Conservation (phyloP, 2,797 vertebrate genomes). For the Perdix hodgsoniae region DNA sequence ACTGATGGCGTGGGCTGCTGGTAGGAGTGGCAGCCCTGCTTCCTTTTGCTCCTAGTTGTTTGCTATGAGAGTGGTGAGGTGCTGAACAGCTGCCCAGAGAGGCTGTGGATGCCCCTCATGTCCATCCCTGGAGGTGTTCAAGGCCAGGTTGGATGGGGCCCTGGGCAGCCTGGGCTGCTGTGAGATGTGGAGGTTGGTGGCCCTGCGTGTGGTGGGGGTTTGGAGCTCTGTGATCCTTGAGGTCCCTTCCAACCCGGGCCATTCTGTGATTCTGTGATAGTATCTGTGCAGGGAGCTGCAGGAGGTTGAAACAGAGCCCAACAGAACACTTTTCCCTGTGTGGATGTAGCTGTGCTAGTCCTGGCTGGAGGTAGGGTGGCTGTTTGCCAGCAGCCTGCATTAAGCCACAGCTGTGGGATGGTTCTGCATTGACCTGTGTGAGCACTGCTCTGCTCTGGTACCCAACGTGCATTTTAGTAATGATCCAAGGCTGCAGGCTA, state of each 20-base stretch:
- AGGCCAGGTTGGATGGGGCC: too few relatives aligned
- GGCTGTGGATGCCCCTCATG: too few relatives aligned
- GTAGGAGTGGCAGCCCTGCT: accelerated
- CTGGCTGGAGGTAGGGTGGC: neutral
- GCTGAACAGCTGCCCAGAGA: too few relatives aligned
- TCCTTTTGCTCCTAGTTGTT: neutral
- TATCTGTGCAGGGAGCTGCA: neutral
- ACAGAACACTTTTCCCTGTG: accelerated
- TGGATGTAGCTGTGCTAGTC: neutral
- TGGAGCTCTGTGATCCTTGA: too few relatives aligned
- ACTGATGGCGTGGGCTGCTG: accelerated
- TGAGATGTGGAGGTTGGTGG: too few relatives aligned
- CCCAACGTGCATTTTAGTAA: accelerated
- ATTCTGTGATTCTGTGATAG: too few relatives aligned
- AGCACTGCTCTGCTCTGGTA: neutral
- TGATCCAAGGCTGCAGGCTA: neutral
- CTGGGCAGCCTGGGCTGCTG: too few relatives aligned
- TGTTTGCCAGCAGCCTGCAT: neutral
- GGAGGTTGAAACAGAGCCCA: neutral
- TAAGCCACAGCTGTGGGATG: neutral
- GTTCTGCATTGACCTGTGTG: accelerated
- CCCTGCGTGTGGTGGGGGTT: too few relatives aligned
- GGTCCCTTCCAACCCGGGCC: too few relatives aligned
- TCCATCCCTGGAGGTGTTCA: too few relatives aligned
- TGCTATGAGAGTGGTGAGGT: too few relatives aligned